phyloP scores from a whole-genome alignment of 2,113 vertebrate genomes.

The Alethe castanea region DNA sequence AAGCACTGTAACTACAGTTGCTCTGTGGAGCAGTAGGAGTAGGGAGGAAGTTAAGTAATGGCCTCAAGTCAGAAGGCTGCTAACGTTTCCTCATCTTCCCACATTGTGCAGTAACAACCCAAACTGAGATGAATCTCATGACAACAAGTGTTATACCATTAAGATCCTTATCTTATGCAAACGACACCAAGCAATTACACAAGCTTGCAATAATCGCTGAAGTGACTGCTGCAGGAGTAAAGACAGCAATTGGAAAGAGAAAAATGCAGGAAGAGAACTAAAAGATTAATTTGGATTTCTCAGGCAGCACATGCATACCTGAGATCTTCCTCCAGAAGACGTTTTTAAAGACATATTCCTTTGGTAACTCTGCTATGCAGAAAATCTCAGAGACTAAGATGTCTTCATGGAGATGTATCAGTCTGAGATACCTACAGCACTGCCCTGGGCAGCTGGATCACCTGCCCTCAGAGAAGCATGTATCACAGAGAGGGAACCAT shows the following conservation, averaged over 20 bases:
- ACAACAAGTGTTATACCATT: background rate
- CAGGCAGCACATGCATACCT: background rate
- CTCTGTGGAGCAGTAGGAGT: background rate
- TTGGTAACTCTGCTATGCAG: rapidly evolving
- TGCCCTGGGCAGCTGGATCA: background rate
- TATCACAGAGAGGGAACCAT: background rate
- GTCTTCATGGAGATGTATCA: background rate
- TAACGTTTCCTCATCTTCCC: background rate
- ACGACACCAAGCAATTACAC: background rate
- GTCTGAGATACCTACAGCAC: background rate
- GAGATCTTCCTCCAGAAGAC: background rate
- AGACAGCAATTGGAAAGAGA: background rate
- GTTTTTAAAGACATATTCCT: background rate
- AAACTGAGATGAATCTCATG: background rate
- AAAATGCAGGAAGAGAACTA: background rate
- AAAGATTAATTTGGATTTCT: background rate
- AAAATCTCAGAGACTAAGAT: background rate
- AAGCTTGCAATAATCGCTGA: background rate
- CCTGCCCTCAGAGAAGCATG: background rate
- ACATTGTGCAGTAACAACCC: background rate
- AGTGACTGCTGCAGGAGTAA: background rate
- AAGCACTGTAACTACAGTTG: background rate
- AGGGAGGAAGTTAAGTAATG: background rate
- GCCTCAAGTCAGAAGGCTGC: background rate
- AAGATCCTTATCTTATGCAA: background rate